Base-by-base conservation (phyloP, 2,888 invertebrate species). In the Luperina testacea region DNA sequence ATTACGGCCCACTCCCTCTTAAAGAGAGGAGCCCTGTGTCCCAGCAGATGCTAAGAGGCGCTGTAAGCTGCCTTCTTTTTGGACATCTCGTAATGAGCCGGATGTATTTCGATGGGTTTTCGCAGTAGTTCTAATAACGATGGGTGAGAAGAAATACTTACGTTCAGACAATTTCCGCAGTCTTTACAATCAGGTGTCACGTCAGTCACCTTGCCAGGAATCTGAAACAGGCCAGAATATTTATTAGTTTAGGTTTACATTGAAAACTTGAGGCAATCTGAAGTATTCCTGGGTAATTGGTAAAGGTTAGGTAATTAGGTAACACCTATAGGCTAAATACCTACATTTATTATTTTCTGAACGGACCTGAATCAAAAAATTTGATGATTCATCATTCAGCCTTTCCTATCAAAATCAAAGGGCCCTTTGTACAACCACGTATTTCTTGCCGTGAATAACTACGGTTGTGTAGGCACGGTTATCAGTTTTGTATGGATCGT, bases 161-260 rank as follows among this genome's bases (percentile, higher is more conserved):
- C 96, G 89, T 96, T 97, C 64, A 96, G 94, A 87, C 97, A 98
- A 87, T 97, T 96, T 38, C 96, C 97, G 91, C 97, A 98, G 87
- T 97, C 97, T 69, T 97, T 97, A 87, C 97, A 97, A 69, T 97
- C 97, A 13, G 97, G 94, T 2, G 96, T 95, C 65, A 97, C 97
- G 42, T 95, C 95, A 1, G 97, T 93, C 87, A 96, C 91, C 90
- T 97, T 97, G 8, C 96, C 95, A 74, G 97, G 97, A 67, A 97
- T 94, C 97, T 97, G 95, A 0, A 93, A 94, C 9, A 20, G 20
- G 8, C 15, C 20, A n/a, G 42, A 2, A 13, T 32, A n/a, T 51
- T 32, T 15, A 65, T 86, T 70, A 75, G 11, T 48, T 69, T 51
- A 38, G 2, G 6, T 24, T 24, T 17, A 2, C 9, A 11, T 20